phyloP scores from a whole-genome alignment of 2,888 invertebrate species.

The Sinotaia quadrata region DNA sequence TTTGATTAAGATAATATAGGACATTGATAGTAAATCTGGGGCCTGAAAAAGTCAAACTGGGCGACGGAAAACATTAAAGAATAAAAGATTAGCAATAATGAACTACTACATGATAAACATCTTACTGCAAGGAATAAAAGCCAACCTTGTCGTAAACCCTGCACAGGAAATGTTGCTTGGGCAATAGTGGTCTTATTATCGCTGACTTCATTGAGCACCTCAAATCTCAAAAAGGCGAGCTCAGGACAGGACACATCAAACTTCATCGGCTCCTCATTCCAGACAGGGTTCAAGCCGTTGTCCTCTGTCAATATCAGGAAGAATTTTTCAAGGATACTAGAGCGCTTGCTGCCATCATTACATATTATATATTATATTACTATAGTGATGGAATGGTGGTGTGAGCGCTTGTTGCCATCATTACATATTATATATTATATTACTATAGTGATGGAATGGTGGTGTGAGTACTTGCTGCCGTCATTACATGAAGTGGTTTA shows the following conservation, averaged over 20 bases:
- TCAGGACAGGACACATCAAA: constrained; percentile 76
- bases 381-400: no score
- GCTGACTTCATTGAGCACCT: constrained; percentile 85
- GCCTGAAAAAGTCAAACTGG: background rate
- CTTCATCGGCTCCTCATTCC: constrained; percentile 75
- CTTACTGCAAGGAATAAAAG: background rate
- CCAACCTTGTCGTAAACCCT: constrained; percentile 67
- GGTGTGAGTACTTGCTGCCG: no score
- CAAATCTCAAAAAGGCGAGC: constrained; percentile 76
- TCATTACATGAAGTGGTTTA: no score
- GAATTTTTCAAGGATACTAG: no score
- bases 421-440: no score
- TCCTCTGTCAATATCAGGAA: constrained; percentile 84
- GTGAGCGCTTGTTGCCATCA: no score
- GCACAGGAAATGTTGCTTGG: constrained; percentile 92
- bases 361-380: no score
- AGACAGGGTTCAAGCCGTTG: constrained; percentile 75
- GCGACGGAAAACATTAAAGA: background rate
- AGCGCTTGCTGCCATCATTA: no score
- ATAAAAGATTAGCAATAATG: background rate
- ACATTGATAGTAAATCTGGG: no score
- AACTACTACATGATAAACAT: background rate
- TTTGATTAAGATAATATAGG: no score
- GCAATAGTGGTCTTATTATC: constrained; percentile 97
- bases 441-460: no score